phyloP scores from a whole-genome alignment of 1,140 invertebrate species.

The Arctopsyche grandis region DNA sequence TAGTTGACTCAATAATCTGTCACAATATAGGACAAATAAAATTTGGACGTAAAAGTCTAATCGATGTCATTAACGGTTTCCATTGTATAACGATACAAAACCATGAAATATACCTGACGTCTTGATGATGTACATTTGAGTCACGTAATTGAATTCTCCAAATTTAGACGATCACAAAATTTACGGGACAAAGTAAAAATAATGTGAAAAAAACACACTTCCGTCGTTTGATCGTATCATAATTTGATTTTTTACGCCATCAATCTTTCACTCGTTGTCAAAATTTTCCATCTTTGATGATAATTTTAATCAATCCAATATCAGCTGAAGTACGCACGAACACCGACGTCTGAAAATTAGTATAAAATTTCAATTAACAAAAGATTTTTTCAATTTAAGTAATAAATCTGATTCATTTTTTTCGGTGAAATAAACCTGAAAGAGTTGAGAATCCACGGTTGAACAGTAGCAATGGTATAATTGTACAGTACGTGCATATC shows the following conservation, averaged over 20 bases:
- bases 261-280: not conserved
- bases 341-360: not conserved
- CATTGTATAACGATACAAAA: not conserved
- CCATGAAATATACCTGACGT: not conserved
- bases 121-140: not conserved
- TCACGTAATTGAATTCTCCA: not conserved
- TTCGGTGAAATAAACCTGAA: not conserved
- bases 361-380: not conserved
- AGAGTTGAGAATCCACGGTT: not conserved
- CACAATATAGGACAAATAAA: no score
- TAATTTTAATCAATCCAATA: not conserved
- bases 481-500: conserved; percentile 36
- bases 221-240: conserved; percentile 11
- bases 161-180: not conserved
- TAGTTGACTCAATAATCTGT: no score
- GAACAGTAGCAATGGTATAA: not conserved
- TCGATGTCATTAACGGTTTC: no score
- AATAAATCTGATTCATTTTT: no score
- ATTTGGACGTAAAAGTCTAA: no score
- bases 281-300: not conserved
- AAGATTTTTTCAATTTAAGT: no score
- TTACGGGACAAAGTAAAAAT: conserved; percentile 15
- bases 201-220: conserved; percentile 17
- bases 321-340: not conserved
- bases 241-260: conserved; percentile 12